Percentiles rank a stretch among this genome's conserved stretches.
Evolutionary conservation across 30 jellyfish, hydroid and myxozoan species (phyloP).

Genomic region (Hydra vulgaris): DNA sequence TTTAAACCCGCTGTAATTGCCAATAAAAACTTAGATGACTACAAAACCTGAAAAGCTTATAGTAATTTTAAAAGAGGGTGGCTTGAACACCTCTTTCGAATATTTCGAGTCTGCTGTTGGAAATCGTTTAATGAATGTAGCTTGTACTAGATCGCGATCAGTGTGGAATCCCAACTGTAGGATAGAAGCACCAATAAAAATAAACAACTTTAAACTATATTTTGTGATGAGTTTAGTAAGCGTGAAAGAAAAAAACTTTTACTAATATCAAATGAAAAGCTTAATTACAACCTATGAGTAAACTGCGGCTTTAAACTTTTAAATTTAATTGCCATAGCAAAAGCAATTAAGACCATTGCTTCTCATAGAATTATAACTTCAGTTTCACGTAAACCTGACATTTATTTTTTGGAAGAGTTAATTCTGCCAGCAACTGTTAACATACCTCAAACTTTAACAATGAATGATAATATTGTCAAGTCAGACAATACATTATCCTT

Average conservation of each 20-base stretch:
- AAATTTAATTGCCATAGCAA: conserved; percentile 9
- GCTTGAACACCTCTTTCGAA: conserved; percentile 27
- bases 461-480: neutral
- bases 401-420: conserved; percentile 1
- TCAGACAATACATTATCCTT: neutral
- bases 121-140: no score
- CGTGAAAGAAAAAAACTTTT: conserved; percentile 10
- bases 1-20: conserved; percentile 16
- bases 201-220: conserved; percentile 1
- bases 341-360: conserved; percentile 9
- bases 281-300: conserved; percentile 8
- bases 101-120: no score
- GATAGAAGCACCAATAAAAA: conserved; percentile 10
- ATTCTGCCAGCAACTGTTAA: neutral
- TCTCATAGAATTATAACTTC: conserved; percentile 20
- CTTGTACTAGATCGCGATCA: no score
- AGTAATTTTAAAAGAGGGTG: conserved; percentile 35
- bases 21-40: conserved; percentile 21
- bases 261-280: conserved; percentile 5
- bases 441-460: no score
- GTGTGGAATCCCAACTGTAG: no score
- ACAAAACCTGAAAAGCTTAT: conserved; percentile 11
- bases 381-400: conserved; percentile 7
- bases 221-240: conserved; percentile 12
- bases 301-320: neutral